Base-by-base conservation (phyloP, 1,140 invertebrate genomes). In the Dendroctonus valens region DNA sequence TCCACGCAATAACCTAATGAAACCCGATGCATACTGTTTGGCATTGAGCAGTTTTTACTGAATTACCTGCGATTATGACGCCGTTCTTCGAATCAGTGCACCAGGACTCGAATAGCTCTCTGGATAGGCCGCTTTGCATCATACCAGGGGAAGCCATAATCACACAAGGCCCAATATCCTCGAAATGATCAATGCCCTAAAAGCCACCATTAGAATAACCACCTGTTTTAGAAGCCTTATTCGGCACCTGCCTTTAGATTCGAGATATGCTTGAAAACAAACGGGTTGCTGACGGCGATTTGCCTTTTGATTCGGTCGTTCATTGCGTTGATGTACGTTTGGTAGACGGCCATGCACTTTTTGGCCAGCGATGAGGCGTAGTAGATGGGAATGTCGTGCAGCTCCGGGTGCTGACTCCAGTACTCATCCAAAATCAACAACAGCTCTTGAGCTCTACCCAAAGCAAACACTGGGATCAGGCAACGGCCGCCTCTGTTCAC, bases 311-410 rank as follows among this genome's bases (percentile, higher is more conserved):
- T 99, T 75, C 91, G 90, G 71, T 99, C 95, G 78, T 99, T 99
- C 98, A 99, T 99, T 0, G 97, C 96, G 81, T 98, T 98, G 0
- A 99, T 91, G 77, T 98, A 99, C 0, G 97, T 99, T 79, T 99
- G 97, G 82, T 99, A 99, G 0, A 99, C 97, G 63, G 95, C 92
- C 97, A 99, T 99, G 78, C 98, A 99, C 77, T 99, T 99, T 79
- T 99, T 99, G 3, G 98, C 98, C 44, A 99, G 81, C 0, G 96
- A 98, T 0, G 96, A 98, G 0, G 97, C 97, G 83, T 99, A 99
- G 82, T 99, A 99, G 70, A 99, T 99, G 0, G 98, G 98, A 72
- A 99, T 95, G 78, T 99, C 96, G 73, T 99, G 97, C 2, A 99
- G 81, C 82, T 99, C 97, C 0, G 96, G 97, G 84, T 99, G 97